A percentile compares a stretch with the other conserved stretches of the same genome.
Conservation (phyloP, 2,888 invertebrate species). For the Heteropelma amictum region DNA sequence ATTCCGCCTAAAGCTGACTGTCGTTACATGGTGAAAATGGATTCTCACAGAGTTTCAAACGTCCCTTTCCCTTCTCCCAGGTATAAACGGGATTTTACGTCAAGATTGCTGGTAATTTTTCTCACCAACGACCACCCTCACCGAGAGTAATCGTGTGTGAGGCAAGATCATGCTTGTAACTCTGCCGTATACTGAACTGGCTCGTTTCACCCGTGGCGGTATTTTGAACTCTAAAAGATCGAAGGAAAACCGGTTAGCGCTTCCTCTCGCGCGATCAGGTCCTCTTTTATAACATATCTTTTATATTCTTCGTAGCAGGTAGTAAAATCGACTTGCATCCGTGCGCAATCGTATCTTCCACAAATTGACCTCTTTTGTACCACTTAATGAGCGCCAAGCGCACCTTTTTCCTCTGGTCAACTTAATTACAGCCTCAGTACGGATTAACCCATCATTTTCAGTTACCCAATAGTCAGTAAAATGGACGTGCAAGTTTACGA, state of each 20-base stretch:
- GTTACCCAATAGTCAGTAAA: neutral
- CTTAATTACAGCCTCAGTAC: neutral
- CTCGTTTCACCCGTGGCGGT: constrained; percentile 10
- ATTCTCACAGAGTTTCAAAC: no score
- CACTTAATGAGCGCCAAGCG: no score
- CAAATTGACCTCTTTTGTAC: neutral
- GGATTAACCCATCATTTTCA: neutral
- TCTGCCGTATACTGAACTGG: constrained; percentile 42
- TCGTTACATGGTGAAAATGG: neutral
- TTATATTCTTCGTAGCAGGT: neutral
- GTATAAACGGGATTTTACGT: constrained; percentile 37
- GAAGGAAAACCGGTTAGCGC: constrained; percentile 51
- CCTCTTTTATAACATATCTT: constrained; percentile 9
- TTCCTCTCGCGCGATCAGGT: constrained; percentile 35
- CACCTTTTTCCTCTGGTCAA: no score
- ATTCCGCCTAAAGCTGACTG: constrained; percentile 9
- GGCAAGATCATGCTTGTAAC: constrained; percentile 35
- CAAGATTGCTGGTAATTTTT: constrained; percentile 23
- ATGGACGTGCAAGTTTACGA: no score
- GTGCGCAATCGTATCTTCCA: constrained; percentile 14
- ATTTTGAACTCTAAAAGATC: constrained; percentile 43
- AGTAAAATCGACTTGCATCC: neutral
- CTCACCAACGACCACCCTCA: constrained; percentile 27
- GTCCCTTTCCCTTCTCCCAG: neutral
- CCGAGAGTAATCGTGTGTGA: constrained; percentile 15